Evolutionary conservation across 1,140 invertebrate genomes (phyloP), one percentile per base, ranked within the genome.

Genomic region (Rhizoglyphus robini): DNA sequence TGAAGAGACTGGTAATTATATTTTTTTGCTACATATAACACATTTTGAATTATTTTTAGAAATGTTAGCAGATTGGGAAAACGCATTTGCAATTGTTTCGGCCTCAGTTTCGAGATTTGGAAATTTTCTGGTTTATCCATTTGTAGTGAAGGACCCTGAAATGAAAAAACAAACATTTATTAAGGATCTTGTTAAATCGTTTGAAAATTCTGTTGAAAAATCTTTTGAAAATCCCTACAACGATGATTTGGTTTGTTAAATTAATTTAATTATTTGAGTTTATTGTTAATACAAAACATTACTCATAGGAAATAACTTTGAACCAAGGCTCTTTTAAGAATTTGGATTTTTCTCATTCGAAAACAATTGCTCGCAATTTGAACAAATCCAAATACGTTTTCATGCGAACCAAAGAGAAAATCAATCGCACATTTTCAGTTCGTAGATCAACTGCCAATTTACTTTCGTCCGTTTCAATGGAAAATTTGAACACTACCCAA

Each of bases 311-410:
- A n/a, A n/a, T n/a, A n/a, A n/a, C 36, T 34, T 4, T 46, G 3
- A 29, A 29, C 4, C 11, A 61, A 61, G 32, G 29, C 13, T 32
- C 13, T n/a, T 11, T 64, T 49, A 18, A 32, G 20, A n/a, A 29
- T 20, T 49, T 64, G 5, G 63, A 48, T 64, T 49, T 49, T 30
- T 8, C 8, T 31, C 20, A 64, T 38, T 15, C 46, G n/a, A 54
- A 32, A 47, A 8, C 15, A 23, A 49, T 64, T 4, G 63, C 63
- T n/a, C 63, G 47, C 15, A 27, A 11, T 25, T 30, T 51, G n/a
- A 54, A 48, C 41, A 48, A 38, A 51, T 64, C 63, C 1, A 64
- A 64, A 36, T 64, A 64, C 25, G 38, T 48, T 13, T 64, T 64
- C 5, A 49, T 49, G 46, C 29, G 34, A 27, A 64, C 63, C 27